These are phyloP conservation scores for Neoseiulus cucumeris DNA, from an alignment of 1,140 invertebrate genomes.

Conservation along the genomic window DNA sequence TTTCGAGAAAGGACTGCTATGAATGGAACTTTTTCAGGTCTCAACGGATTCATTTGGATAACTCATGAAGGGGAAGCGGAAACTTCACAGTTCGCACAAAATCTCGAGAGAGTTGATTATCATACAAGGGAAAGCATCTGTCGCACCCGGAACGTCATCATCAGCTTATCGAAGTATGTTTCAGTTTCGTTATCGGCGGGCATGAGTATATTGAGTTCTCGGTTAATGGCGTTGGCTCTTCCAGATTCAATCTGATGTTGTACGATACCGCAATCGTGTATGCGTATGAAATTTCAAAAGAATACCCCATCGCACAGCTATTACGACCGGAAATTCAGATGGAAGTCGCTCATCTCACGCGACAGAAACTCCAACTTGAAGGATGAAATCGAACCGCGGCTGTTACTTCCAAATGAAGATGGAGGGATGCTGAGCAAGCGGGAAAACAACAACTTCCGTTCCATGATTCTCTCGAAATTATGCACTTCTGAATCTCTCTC, in stretches of 20 bases:
- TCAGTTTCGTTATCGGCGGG: too few relatives aligned
- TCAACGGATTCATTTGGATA: slow-evolving; percentile 90
- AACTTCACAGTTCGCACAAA: slow-evolving; percentile 55
- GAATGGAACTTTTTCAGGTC: too few relatives aligned
- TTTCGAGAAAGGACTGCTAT: too few relatives aligned
- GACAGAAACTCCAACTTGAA: slow-evolving; percentile 22
- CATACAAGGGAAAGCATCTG: slow-evolving; percentile 59
- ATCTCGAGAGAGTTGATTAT: slow-evolving; percentile 44
- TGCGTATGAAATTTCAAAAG: slow-evolving; percentile 65
- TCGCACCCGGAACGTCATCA: slow-evolving; percentile 67
- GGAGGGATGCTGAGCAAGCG: too few relatives aligned
- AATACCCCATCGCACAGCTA: slow-evolving; percentile 35
- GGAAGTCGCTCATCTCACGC: slow-evolving; percentile 36
- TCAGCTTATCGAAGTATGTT: slow-evolving; percentile 44
- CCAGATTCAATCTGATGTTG: slow-evolving; percentile 53
- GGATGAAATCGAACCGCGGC: too few relatives aligned
- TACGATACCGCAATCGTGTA: slow-evolving; percentile 78
- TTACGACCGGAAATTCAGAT: slow-evolving; percentile 56
- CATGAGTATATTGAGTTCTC: too few relatives aligned
- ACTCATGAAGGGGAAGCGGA: slow-evolving; percentile 49
- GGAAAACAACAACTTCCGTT: too few relatives aligned
- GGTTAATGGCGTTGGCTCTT: too few relatives aligned
- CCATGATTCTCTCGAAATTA: too few relatives aligned
- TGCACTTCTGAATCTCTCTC: too few relatives aligned
- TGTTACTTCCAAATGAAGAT: too few relatives aligned